Evolutionary conservation across 2,888 invertebrate species (phyloP), one percentile per base, ranked within the genome.

Genomic region (Heliconius cydno): DNA sequence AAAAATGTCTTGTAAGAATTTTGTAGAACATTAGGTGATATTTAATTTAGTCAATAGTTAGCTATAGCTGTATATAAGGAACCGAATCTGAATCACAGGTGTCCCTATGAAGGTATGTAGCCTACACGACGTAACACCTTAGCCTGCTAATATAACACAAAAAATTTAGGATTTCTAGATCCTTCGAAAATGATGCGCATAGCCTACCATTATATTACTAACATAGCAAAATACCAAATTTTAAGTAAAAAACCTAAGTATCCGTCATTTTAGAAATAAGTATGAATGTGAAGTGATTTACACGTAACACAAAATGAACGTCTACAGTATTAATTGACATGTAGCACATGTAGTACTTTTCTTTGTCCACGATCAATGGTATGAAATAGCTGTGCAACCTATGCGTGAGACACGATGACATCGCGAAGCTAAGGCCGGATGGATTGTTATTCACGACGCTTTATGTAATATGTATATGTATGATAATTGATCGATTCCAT

Each of bases 321-420:
- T 15, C 38, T 63, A 15, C 41, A 41, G 25, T 74, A 60, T 63
- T 38, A 74, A 60, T 38, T 12, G 15, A 65, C 41, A 63, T 34
- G 15, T 41, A 22, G 75, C 34, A 72, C 72, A 41, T 25, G n/a
- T n/a, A n/a, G n/a, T 28, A 75, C 10, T 25, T 15, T 9, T 13
- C 60, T 71, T 73, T 46, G 9, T 41, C 60, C 57, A 72, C 46
- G 63, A 65, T 38, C 76, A 25, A 79, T 82, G 85, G 84, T 85
- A 84, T 84, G 87, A 85, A 82, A 87, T 89, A 89, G 89, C 88
- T 89, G 91, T 91, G 90, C 89, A 85, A 79, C 88, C 87, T 87
- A 87, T 87, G 89, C 87, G 89, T 90, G 91, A 88, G n/a, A 90
- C 90, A 88, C 25, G 46, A 80, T 90, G 88, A 85, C 41, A 65